Evolutionary conservation across 2,888 invertebrate species (phyloP), one percentile per base, ranked within the genome.

Genomic region (Eustalomyia histrio): DNA sequence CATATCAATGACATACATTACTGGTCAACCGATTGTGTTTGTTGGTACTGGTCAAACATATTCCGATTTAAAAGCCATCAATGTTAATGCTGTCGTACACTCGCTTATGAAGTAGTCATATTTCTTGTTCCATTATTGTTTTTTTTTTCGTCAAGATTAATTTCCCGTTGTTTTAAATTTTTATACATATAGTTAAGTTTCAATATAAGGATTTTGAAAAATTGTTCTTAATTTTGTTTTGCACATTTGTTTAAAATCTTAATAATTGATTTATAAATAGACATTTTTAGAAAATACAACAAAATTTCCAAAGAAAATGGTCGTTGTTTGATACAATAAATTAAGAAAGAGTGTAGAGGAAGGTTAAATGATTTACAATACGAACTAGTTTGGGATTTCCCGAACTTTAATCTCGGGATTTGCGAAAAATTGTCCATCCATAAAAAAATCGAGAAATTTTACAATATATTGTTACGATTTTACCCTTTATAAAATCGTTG

Each of bases 21-120:
- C 99, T 0, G 99, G 99, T 0, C 99, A 99, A 91, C 99, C 99
- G 0, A 99, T 99, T 69, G 97, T 90, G 2, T 90, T 90, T 78
- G 99, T 99, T 16, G 99, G 99, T 50, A 99, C 99, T 3, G 99
- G 99, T 1, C 99, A 99, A 92, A 99, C 99, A 0, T 99, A 99
- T 91, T 96, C 97, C 0, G 99, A 99, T 92, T 92, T 99, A 87
- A 97, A 98, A 90, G 97, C 97, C 76, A 92, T 99, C 84, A 99
- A 99, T 90, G 97, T 96, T 10, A 97, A 96, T 89, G 97, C 99
- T 69, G 98, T 99, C 52, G 99, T 99, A 6, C 95, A 97, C 88
- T 96, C 99, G 72, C 92, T 99, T 75, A 97, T 99, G 95, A 99
- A 98, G 91, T 97, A 91, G 85, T 76, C 67, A 0, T 53, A 6